Conservation (phyloP, 2,888 invertebrate species). For the Heliconius cydno region DNA sequence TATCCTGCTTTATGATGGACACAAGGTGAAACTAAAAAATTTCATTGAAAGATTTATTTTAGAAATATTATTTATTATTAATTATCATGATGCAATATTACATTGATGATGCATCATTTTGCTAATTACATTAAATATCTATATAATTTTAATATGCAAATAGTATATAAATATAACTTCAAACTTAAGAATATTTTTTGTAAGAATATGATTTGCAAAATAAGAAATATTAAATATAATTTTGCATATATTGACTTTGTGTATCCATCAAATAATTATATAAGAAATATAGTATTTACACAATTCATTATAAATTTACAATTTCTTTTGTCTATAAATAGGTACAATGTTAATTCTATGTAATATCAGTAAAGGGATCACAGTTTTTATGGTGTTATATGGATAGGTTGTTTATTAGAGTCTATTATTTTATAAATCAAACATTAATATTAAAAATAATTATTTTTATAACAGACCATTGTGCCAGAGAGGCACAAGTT, state of each 20-base stretch:
- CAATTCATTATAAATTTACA: background rate
- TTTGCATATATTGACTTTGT: background rate
- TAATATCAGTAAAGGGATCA: too few species aligned
- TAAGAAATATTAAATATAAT: background rate
- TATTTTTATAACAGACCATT: too few species aligned
- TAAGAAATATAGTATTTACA: background rate
- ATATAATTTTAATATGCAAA: too few species aligned
- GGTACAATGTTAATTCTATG: background rate
- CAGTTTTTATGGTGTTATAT: too few species aligned
- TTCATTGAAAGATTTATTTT: background rate
- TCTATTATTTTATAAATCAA: too few species aligned
- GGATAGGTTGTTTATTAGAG: too few species aligned
- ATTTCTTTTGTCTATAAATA: background rate
- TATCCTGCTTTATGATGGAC: too few species aligned
- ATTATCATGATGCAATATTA: background rate
- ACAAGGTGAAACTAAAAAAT: background rate
- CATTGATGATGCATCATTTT: background rate
- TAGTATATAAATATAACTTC: background rate
- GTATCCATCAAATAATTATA: background rate
- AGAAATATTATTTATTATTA: background rate
- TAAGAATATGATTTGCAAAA: background rate
- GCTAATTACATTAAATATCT: background rate
- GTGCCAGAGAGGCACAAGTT: too few species aligned
- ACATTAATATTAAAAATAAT: too few species aligned
- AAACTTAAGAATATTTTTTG: background rate